phyloP scores from a whole-genome alignment of 1,140 invertebrate species.

The Choristoneura fumiferana region DNA sequence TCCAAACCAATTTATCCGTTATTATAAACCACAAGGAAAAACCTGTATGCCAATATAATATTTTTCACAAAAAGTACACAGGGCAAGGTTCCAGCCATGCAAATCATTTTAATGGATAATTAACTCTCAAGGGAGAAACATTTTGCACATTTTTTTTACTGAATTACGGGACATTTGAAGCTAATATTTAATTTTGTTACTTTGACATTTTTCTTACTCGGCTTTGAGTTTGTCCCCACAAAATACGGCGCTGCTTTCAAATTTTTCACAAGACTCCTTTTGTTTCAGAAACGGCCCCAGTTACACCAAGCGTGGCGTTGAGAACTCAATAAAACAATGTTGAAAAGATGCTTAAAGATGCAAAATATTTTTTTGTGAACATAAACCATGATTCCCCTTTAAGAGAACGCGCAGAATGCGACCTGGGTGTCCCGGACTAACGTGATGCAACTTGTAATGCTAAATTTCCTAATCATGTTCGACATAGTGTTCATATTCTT shows the following conservation, averaged over 20 bases:
- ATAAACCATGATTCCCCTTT: not conserved
- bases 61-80: slow-evolving; percentile 5
- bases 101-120: slow-evolving; percentile 19
- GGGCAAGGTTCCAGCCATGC: not conserved
- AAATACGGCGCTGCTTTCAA: too few species aligned
- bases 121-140: not conserved
- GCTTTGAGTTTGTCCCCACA: not conserved
- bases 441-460: slow-evolving; percentile 88
- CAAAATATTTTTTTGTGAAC: not conserved
- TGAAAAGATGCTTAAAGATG: slow-evolving; percentile 15
- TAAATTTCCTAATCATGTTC: slow-evolving; percentile 92
- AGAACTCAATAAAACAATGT: slow-evolving; percentile 9
- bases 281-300: not conserved
- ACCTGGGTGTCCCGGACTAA: slow-evolving; percentile 36
- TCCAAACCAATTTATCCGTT: slow-evolving; percentile 13
- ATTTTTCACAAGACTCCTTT: not conserved
- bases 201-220: slow-evolving; percentile 2
- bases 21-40: slow-evolving; percentile 5
- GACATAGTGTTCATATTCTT: slow-evolving; percentile 92
- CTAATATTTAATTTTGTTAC: slow-evolving; percentile 17
- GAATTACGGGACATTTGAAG: slow-evolving; percentile 15
- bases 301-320: not conserved
- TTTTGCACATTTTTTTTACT: not conserved
- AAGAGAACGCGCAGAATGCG: slow-evolving; percentile 51
- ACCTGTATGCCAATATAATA: slow-evolving; percentile 11